Evolutionary conservation across 1,140 invertebrate species (phyloP).

Genomic region (Ruditapes philippinarum): DNA sequence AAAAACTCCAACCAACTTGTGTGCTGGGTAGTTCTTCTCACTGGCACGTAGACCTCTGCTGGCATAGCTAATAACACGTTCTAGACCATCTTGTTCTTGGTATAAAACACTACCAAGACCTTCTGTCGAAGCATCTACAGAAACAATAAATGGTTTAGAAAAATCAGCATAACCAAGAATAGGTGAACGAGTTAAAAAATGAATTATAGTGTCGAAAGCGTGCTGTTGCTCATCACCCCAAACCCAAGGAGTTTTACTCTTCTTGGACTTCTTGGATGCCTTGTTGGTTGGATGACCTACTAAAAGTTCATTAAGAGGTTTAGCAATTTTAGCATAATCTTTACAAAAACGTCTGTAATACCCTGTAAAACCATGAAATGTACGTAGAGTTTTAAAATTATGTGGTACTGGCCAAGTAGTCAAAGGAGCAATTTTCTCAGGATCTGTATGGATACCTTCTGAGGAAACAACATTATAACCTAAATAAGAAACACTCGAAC

Average conservation of each 20-base stretch:
- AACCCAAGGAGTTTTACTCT: not conserved
- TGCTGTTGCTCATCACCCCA: constrained; percentile 38
- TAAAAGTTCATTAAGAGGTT: constrained; percentile 5
- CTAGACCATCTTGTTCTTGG: constrained; percentile 71
- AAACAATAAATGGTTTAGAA: constrained; percentile 58
- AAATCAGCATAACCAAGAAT: constrained; percentile 67
- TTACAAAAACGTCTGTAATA: not conserved
- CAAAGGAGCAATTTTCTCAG: not conserved
- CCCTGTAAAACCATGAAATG: not conserved
- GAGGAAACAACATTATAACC: not conserved
- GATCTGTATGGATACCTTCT: not conserved
- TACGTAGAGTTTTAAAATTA: not conserved
- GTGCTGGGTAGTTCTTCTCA: constrained; percentile 60
- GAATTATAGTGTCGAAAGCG: constrained; percentile 65
- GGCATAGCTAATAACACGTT: constrained; percentile 67
- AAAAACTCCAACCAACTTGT: constrained; percentile 62
- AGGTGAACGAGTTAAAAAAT: constrained; percentile 50
- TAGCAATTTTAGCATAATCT: constrained; percentile 4
- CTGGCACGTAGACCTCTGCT: constrained; percentile 44
- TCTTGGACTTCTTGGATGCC: not conserved
- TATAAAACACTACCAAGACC: constrained; percentile 78
- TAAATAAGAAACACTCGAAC: not conserved
- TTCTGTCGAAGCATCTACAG: constrained; percentile 63
- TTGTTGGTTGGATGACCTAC: not conserved
- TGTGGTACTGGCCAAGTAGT: not conserved